Conservation (phyloP, 2,888 invertebrate genomes). For the Lamellibrachia columna region DNA sequence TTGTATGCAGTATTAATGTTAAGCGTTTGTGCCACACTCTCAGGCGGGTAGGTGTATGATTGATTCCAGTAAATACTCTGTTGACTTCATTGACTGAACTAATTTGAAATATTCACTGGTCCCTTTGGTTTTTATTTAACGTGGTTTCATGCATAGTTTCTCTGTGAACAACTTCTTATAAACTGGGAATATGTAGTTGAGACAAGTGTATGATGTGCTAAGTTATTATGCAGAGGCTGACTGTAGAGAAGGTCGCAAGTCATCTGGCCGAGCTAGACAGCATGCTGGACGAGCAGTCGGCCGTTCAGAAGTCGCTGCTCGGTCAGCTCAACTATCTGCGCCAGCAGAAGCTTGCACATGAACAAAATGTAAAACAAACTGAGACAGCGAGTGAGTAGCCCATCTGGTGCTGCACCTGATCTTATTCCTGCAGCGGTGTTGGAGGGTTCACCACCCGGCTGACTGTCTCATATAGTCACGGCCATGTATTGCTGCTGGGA, state of each 20-base stretch:
- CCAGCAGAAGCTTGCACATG: constrained; percentile 18
- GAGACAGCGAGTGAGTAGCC: not conserved
- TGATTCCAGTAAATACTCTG: too few relatives aligned
- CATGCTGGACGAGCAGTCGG: constrained; percentile 27
- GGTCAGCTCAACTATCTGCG: constrained; percentile 26
- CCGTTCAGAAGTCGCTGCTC: constrained; percentile 28
- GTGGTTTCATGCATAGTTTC: too few relatives aligned
- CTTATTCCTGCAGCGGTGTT: not conserved
- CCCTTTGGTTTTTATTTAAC: too few relatives aligned
- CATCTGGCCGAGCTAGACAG: constrained; percentile 29
- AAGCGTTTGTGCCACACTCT: too few relatives aligned
- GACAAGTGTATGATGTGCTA: too few relatives aligned
- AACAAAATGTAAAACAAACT: not conserved
- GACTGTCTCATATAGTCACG: not conserved
- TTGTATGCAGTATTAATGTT: too few relatives aligned
- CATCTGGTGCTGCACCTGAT: too few relatives aligned
- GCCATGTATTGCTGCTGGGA: not conserved
- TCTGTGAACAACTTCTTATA: too few relatives aligned
- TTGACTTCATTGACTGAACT: too few relatives aligned
- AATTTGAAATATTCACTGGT: too few relatives aligned
- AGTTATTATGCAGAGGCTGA: not conserved
- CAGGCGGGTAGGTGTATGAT: too few relatives aligned
- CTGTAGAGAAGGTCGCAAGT: constrained; percentile 18
- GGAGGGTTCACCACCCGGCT: not conserved
- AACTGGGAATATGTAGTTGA: too few relatives aligned